phyloP scores from a whole-genome alignment of 2,113 vertebrate genomes.

The Oryzias javanicus region DNA sequence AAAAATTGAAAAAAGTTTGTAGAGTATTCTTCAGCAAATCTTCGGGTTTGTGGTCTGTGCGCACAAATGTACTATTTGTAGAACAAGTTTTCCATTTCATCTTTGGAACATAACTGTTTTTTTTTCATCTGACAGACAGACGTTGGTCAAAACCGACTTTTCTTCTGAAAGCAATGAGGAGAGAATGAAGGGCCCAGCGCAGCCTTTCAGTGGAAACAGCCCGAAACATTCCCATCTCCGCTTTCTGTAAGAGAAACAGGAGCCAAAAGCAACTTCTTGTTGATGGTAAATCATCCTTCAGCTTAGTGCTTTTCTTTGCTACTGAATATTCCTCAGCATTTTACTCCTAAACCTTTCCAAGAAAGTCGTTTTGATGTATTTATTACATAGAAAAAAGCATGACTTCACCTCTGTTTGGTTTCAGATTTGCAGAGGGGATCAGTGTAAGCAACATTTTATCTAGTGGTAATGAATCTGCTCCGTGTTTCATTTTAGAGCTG shows the following conservation, averaged over 20 bases:
- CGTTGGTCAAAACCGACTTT: slow-evolving; percentile 45
- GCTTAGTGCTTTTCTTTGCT: slow-evolving; percentile 54
- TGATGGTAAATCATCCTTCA: slow-evolving; percentile 71
- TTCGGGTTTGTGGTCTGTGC: slow-evolving; percentile 32
- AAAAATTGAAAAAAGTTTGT: background rate
- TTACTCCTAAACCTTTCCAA: slow-evolving; percentile 36
- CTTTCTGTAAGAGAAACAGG: slow-evolving; percentile 41
- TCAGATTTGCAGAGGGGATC: slow-evolving; percentile 36
- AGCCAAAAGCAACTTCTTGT: slow-evolving; percentile 68
- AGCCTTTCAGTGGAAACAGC: slow-evolving; percentile 59
- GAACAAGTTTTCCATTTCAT: slow-evolving; percentile 56
- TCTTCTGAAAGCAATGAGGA: slow-evolving; percentile 56
- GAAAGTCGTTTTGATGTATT: slow-evolving; percentile 45
- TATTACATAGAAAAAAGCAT: slow-evolving; percentile 37
- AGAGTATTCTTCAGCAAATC: slow-evolving; percentile 17
- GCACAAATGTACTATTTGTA: slow-evolving; percentile 29
- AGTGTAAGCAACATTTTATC: slow-evolving; percentile 24
- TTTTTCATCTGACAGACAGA: slow-evolving; percentile 36
- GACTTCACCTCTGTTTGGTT: slow-evolving; percentile 47
- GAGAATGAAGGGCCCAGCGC: slow-evolving; percentile 54
- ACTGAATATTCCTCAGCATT: slow-evolving; percentile 56
- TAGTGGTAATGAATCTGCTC: slow-evolving; percentile 27
- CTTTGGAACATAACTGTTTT: slow-evolving; percentile 39
- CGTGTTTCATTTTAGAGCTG: background rate
- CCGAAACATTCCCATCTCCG: slow-evolving; percentile 56